Conservation (phyloP, 2,113 vertebrate species). For the Cyanocitta stelleri region DNA sequence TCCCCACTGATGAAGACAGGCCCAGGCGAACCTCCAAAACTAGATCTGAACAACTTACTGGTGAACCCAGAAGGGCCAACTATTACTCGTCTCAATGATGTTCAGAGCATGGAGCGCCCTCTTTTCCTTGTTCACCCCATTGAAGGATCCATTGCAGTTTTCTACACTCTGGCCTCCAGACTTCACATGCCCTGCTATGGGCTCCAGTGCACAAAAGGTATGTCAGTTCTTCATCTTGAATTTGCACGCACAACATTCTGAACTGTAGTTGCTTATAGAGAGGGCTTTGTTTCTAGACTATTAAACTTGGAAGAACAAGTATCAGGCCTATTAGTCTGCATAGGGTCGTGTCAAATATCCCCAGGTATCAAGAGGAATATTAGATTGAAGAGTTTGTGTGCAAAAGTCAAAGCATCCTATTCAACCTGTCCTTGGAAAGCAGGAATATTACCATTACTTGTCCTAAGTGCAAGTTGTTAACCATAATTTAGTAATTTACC, state of each 20-base stretch:
- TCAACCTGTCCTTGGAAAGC: background rate
- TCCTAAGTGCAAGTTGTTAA: background rate
- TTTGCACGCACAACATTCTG: background rate
- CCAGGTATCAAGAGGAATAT: background rate
- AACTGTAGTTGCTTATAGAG: background rate
- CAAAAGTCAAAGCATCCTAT: background rate
- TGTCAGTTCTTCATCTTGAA: background rate
- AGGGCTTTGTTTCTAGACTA: background rate
- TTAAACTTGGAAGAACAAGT: background rate
- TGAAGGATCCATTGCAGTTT: slow-evolving; percentile 86
- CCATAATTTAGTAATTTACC: background rate
- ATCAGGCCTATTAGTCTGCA: background rate
- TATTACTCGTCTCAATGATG: slow-evolving; percentile 76
- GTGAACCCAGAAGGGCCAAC: slow-evolving; percentile 87
- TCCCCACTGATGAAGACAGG: slow-evolving; percentile 25
- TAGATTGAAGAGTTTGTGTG: background rate
- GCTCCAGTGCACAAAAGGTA: slow-evolving; percentile 94
- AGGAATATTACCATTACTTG: background rate
- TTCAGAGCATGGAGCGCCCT: slow-evolving; percentile 82
- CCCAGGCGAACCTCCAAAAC: slow-evolving; percentile 39
- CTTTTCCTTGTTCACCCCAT: slow-evolving; percentile 94
- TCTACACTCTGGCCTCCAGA: slow-evolving; percentile 79
- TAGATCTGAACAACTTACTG: slow-evolving; percentile 79
- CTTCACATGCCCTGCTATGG: slow-evolving; percentile 90
- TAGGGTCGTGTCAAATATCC: background rate